Evolutionary conservation across 2,113 vertebrate genomes (phyloP).

Genomic region (Galemys pyrenaicus): DNA sequence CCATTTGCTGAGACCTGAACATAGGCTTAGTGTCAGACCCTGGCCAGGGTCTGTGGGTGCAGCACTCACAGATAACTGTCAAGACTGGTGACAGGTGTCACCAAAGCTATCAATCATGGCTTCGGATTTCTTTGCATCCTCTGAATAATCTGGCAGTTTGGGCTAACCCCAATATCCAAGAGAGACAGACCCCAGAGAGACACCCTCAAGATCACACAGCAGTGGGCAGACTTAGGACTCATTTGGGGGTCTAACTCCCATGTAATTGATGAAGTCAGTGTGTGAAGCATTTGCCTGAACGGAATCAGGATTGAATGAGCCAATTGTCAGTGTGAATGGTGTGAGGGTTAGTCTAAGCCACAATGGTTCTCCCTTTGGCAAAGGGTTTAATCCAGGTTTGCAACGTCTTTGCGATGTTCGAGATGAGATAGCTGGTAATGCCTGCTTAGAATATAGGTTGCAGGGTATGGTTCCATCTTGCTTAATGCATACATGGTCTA

Average conservation of each 20-base stretch:
- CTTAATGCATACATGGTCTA: not conserved
- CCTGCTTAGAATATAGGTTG: not conserved
- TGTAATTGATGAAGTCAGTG: rapidly evolving
- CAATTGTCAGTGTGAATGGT: not conserved
- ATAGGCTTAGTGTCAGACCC: not conserved
- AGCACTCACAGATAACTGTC: not conserved
- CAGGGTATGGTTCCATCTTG: not conserved
- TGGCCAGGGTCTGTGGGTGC: not conserved
- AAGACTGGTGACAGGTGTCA: not conserved
- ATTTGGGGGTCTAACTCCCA: too few relatives aligned
- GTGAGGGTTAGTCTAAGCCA: not conserved
- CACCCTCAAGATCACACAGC: not conserved
- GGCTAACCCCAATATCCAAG: too few relatives aligned
- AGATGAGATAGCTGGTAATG: not conserved
- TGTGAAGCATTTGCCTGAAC: rapidly evolving
- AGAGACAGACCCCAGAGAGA: not conserved
- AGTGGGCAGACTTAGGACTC: not conserved
- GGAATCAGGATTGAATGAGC: not conserved
- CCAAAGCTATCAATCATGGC: too few relatives aligned
- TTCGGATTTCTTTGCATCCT: not conserved
- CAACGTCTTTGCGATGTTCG: not conserved
- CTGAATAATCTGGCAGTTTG: not conserved
- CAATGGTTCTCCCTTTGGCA: rapidly evolving
- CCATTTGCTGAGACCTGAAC: not conserved
- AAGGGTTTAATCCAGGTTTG: not conserved